Conservation (phyloP, 2,888 invertebrate genomes). For the Phrixothrix hirtus region DNA sequence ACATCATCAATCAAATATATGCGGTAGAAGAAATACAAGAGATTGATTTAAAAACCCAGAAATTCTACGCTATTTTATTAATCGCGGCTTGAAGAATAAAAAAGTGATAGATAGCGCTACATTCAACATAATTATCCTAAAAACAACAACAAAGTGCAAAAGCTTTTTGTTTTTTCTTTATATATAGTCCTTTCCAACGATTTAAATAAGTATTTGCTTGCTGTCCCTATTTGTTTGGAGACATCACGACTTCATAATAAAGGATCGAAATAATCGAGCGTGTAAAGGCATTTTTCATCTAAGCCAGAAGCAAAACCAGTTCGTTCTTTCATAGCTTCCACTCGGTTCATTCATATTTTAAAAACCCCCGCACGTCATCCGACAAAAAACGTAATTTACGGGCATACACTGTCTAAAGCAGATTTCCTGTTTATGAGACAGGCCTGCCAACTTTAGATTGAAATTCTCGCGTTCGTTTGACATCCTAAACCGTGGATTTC, state of each 20-base stretch:
- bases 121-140: slow-evolving; percentile 37
- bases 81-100: slow-evolving; percentile 13
- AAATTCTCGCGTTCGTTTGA: slow-evolving; percentile 32
- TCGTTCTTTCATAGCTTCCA: slow-evolving; percentile 39
- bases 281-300: slow-evolving; percentile 16
- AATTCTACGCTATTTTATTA: slow-evolving; percentile 15
- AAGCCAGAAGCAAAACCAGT: slow-evolving; percentile 29
- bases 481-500: slow-evolving; percentile 24
- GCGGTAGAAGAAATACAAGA: slow-evolving; percentile 7
- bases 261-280: slow-evolving; percentile 8
- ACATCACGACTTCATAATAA: slow-evolving; percentile 11
- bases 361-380: slow-evolving; percentile 41
- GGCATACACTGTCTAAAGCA: slow-evolving; percentile 47
- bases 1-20: slow-evolving; percentile 24
- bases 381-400: slow-evolving; percentile 47
- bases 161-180: slow-evolving; percentile 34
- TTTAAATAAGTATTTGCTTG: slow-evolving; percentile 11
- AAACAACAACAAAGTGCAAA: slow-evolving; percentile 33
- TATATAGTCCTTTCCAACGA: slow-evolving; percentile 1
- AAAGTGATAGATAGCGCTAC: slow-evolving; percentile 37
- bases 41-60: slow-evolving; percentile 16
- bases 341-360: slow-evolving; percentile 45
- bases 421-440: slow-evolving; percentile 45
- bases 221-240: slow-evolving; percentile 12
- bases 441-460: slow-evolving; percentile 35